Base-by-base conservation (phyloP, 1,140 invertebrate genomes). In the Orius insidiosus region DNA sequence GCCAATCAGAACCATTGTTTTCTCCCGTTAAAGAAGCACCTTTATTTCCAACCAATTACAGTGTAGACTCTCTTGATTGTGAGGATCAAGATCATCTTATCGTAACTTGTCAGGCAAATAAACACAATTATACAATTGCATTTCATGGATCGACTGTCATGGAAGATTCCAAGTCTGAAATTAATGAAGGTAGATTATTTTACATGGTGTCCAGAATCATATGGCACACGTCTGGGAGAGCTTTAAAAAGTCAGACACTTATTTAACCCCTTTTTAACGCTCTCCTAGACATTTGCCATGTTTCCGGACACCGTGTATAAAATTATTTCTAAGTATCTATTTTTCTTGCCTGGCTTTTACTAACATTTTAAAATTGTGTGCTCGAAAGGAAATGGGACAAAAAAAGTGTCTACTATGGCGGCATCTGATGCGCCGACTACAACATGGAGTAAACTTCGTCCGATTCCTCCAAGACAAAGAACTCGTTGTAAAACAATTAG, bases 71-170 rank as follows among this genome's bases (percentile, higher is more conserved):
- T 37, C 67, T 93, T 44, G 87, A 93, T 60, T 85, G 84, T 63
- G 83, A 85, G 56, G 76, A 79, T 56, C 75, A 75, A 51, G 85
- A 90, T 56, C 80, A 90, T 59, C 76, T 92, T 56, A 69, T 89
- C 31, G 66, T 66, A 1, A 92, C 86, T 43, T 85, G 83, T 60
- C 80, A 83, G 59, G 80, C 83, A 9, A 89, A 93, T 58, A 89
- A 89, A 66, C 80, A 89, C 59, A 92, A 90, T 64, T 93, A 93
- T 60, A 93, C 86, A 43, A 89, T 93, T 56, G 86, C 86, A 40
- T 92, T 92, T 57, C 85, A 92, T 66, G 85, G 83, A 53, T 87
- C 84, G 56, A 71, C 79, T 49, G 78, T 82, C 32, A 79, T 81
- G 68, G 85, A 82, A 59, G 80, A 83, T 56, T 86, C 81, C 3